Percentiles rank a stretch among this genome's conserved stretches.
phyloP scores from a whole-genome alignment of 2,888 invertebrate species.

The Drosophila fulvimacula region DNA sequence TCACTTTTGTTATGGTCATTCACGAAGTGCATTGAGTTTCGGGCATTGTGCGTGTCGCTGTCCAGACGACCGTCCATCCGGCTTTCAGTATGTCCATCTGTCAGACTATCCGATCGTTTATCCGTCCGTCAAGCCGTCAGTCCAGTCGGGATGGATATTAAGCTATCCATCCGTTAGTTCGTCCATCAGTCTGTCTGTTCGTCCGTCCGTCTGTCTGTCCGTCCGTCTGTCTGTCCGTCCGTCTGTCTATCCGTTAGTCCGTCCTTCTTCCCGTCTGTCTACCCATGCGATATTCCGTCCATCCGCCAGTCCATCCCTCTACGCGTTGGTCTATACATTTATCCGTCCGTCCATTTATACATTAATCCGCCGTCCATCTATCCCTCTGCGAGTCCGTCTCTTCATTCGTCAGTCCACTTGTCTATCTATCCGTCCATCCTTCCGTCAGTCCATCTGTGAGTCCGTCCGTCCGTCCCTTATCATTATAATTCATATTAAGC shows the following conservation, averaged over 20 bases:
- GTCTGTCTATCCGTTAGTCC: not conserved
- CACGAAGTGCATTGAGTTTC: not conserved
- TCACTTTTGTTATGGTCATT: not conserved
- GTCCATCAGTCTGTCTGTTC: not conserved
- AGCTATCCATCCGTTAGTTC: too few relatives aligned
- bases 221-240: not conserved
- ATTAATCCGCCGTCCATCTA: not conserved
- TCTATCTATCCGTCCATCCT: not conserved
- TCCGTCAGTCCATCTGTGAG: too few relatives aligned
- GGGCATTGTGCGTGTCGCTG: not conserved
- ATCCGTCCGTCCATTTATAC: not conserved
- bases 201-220: not conserved
- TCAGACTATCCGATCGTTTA: too few relatives aligned
- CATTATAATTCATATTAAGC: not conserved
- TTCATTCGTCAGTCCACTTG: not conserved
- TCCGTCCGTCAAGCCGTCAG: not conserved
- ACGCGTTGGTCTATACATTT: too few relatives aligned
- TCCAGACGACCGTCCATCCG: not conserved
- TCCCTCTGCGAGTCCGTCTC: not conserved
- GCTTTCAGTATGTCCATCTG: too few relatives aligned
- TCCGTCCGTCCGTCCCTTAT: not conserved
- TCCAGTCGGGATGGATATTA: too few relatives aligned
- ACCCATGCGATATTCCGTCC: not conserved
- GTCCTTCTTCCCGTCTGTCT: too few relatives aligned
- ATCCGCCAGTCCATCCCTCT: not conserved